A percentile compares a stretch with the other conserved stretches of the same genome.
These are phyloP conservation scores for Grammomys dolichurus DNA, from an alignment of 2,113 vertebrate species.

Conservation along the genomic window DNA sequence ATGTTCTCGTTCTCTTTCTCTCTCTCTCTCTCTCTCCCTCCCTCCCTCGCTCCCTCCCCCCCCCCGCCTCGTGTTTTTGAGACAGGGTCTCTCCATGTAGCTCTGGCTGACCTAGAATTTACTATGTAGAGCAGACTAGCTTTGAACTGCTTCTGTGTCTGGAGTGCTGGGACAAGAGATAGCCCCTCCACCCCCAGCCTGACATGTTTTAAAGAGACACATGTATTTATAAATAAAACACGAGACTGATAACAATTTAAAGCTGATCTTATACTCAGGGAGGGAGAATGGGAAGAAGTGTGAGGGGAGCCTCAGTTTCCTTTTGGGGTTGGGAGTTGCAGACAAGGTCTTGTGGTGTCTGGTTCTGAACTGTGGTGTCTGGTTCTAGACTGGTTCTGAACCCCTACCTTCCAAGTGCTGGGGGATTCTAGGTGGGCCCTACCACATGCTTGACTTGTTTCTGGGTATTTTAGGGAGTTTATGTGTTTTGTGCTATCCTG, in stretches of 20 bases:
- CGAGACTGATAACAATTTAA: not conserved
- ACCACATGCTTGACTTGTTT: not conserved
- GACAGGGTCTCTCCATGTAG: not conserved
- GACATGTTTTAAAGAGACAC: not conserved
- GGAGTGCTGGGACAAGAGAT: not conserved
- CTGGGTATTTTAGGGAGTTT: not conserved
- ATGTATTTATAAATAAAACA: not conserved
- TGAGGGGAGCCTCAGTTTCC: not conserved
- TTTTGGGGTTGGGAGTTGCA: not conserved
- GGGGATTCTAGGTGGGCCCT: not conserved
- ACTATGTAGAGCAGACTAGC: not conserved
- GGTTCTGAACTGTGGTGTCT: too few species aligned
- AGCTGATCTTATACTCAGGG: not conserved
- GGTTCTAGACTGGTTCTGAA: not conserved
- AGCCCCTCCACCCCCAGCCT: too few species aligned
- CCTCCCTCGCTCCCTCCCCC: too few species aligned
- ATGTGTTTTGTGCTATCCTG: not conserved
- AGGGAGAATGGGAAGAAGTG: fast-evolving
- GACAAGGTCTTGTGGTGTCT: not conserved
- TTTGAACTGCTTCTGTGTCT: not conserved
- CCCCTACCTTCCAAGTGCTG: not conserved
- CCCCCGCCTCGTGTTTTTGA: not conserved
- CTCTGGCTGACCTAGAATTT: not conserved
- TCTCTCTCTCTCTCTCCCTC: too few species aligned
- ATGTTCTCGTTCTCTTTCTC: too few species aligned